Evolutionary conservation across 1,140 invertebrate genomes (phyloP), one percentile per base, ranked within the genome.

Genomic region (Orussus abietinus): DNA sequence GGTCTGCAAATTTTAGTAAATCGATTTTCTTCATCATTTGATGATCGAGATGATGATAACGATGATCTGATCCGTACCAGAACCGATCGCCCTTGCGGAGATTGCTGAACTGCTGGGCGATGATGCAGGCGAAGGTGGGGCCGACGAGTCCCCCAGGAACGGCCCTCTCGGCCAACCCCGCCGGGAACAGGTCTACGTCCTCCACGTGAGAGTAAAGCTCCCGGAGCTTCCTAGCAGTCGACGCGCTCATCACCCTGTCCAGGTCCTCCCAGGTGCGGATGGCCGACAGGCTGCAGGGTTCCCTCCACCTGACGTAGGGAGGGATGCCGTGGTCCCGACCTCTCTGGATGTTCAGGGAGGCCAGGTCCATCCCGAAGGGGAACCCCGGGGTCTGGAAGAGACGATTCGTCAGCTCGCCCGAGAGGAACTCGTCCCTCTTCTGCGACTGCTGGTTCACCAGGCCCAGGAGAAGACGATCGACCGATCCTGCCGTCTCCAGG

Each of bases 81-180:
- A 96, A 96, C 45, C 93, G 69, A 74, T 96, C 93, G 19, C 93
- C 94, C 62, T 86, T 86, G 3, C 90, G 80, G 0, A 93, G 66
- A 57, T 91, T 87, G 14, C 82, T 79, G 61, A 97, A 96, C 60
- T 97, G 93, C 53, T 93, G 88, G 1, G 88, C 93, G 11, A 98
- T 88, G 40, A 98, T 92, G 59, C 95, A 98, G 31, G 91, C 92
- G 60, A 98, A 94, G 0, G 93, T 96, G 1, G 95, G 94, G 0
- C 95, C 95, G 1, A 96, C 88, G 1, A 96, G 60, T 2, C 88
- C 93, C 7, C 89, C 90, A 2, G 78, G 68, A 0, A 93, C 80
- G 0, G 85, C 82, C 9, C 81, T 80, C 59, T 96, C 93, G 0
- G 89, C 79, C 40, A 96, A 77, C 1, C 89, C 91, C 12, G 86